Base-by-base conservation (phyloP, 2,888 invertebrate species). In the Antitype chi region DNA sequence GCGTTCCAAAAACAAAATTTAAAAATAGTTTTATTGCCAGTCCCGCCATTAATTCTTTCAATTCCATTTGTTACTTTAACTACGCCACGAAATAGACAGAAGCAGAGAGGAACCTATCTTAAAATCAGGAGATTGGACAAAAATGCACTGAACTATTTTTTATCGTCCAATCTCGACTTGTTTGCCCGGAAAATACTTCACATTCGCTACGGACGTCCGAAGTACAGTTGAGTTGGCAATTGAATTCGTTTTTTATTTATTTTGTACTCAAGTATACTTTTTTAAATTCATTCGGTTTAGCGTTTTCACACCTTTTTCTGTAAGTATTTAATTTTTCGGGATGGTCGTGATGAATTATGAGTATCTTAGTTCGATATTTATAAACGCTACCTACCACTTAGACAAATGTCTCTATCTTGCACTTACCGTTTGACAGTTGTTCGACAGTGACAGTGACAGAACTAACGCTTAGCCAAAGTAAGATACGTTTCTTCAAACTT, bases 121-220 rank as follows among this genome's bases (percentile, higher is more conserved):
- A 63, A 75, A 78, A 83, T 81, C 78, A 70, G 71, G 69, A 62
- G 67, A 69, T 77, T 75, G 70, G 32, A 74, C 63, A 38, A 67
- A 75, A 85, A 77, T 81, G 70, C 59, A 74, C 59, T 55, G n/a
- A 81, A 76, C 70, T 53, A 76, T 82, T 85, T 86, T 85, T 86
- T 74, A 69, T 62, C 28, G 59, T 82, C 38, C 82, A 69, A 73
- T 85, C 71, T 74, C 67, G 52, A 73, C 59, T 74, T 80, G 78
- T 82, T 86, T 85, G 69, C 76, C 62, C 38, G 38, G 62, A 77
- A 82, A 80, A 85, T 82, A 86, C 80, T 86, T 82, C 76, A 74
- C 74, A 78, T 85, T 78, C 55, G 67, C 76, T 71, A 25, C 70
- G 53, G n/a, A 71, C 73, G 60, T 55, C 43, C 60, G 59, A 76